These are phyloP conservation scores for Eustalomyia histrio DNA, from an alignment of 2,888 invertebrate genomes.

Conservation along the genomic window DNA sequence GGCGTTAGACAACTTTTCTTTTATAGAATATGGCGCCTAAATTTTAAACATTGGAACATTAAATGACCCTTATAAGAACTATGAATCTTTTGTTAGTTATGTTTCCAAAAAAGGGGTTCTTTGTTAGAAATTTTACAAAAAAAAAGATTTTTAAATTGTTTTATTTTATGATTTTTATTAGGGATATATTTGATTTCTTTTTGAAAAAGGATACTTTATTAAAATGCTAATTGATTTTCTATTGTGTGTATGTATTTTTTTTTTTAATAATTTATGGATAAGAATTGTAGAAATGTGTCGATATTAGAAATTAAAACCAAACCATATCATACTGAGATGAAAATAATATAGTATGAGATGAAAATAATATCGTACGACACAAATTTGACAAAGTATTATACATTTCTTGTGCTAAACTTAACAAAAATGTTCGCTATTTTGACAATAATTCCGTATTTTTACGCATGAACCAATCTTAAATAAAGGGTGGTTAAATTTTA, in stretches of 20 bases:
- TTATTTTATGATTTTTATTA: constrained; percentile 17
- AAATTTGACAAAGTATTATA: no score
- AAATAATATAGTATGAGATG: no score
- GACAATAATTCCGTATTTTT: no score
- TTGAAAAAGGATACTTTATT: constrained; percentile 40
- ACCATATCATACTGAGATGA: no score
- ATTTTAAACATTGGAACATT: constrained; percentile 3
- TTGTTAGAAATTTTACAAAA: neutral
- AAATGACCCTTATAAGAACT: constrained; percentile 40
- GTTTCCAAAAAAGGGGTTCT: neutral
- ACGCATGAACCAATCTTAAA: no score
- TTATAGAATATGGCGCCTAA: neutral
- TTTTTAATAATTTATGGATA: neutral
- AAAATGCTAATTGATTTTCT: constrained; percentile 12
- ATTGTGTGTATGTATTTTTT: neutral
- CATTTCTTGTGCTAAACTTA: no score
- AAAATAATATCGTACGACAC: no score
- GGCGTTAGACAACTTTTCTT: neutral
- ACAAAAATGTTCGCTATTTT: no score
- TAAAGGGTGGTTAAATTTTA: no score
- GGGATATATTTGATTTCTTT: neutral
- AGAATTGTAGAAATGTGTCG: no score
- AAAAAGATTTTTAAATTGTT: neutral
- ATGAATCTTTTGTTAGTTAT: neutral
- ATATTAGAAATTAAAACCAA: no score